Base-by-base conservation (phyloP, 2,113 vertebrate species). In the Pelvicachromis taeniatus region DNA sequence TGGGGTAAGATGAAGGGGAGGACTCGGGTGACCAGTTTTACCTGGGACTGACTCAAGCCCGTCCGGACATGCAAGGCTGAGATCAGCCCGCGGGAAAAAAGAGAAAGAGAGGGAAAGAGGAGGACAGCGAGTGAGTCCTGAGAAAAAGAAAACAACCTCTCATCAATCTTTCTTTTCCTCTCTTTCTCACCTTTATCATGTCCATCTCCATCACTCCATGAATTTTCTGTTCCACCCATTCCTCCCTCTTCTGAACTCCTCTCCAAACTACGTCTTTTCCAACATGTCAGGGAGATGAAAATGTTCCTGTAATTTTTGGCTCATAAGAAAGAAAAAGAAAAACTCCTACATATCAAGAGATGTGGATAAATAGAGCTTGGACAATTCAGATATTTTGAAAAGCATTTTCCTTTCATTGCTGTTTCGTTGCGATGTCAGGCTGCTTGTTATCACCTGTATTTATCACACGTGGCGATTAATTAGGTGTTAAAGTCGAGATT, bases 1-100 rank as follows among this genome's bases (percentile, higher is more conserved):
- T 83, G 88, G 87, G 84, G 87, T 80, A 33, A 89, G 86, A 90
- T 83, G 87, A 89, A 85, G 92, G 75, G 77, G 82, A 93, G 77
- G 93, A 94, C 90, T 94, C 92, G 91, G 94, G 87, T 96, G 94
- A 95, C 94, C 94, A 95, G 94, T 92, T 95, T 95, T 93, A 94
- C 93, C 93, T 91, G 88, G 84, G 87, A 88, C 88, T 91, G 93
- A 93, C 88, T 90, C 70, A 55, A 91, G 93, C 95, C 89, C 55
- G 94, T 89, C 93, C 80, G 83, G 91, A 95, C 95, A 93, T 78
- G 94, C 89, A 92, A n/a, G 75, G 58, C 35, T 84, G 70, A 63
- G 88, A 88, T 80, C 59, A 80, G 89, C 91, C 89, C 3, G 73
- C 58, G 90, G 93, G 19, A 52, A 77, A 85, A 75, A 77, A 82